These are phyloP conservation scores for Bruchidius siliquastri DNA, from an alignment of 2,888 invertebrate genomes.

Conservation along the genomic window DNA sequence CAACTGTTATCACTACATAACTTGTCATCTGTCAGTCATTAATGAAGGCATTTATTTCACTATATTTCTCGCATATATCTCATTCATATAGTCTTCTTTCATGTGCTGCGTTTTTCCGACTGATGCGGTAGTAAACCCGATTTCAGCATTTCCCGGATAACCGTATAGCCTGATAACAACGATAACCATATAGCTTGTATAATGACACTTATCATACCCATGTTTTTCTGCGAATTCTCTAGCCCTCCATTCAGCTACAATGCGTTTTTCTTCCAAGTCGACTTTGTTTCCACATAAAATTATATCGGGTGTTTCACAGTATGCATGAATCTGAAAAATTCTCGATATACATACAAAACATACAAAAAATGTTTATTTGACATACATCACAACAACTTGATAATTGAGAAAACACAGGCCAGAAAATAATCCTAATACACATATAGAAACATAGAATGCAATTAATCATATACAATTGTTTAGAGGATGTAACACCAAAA, in stretches of 20 bases:
- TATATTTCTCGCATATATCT: too few relatives aligned
- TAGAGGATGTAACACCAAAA: not conserved
- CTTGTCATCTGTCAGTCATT: too few relatives aligned
- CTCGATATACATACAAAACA: not conserved
- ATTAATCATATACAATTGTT: not conserved
- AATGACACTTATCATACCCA: conserved; percentile 41
- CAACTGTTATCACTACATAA: too few relatives aligned
- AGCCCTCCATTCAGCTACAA: conserved; percentile 73
- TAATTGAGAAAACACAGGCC: not conserved
- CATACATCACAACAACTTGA: not conserved
- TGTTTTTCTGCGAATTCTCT: conserved; percentile 83
- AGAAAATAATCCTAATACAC: not conserved
- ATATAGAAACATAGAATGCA: not conserved
- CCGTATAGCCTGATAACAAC: too few relatives aligned
- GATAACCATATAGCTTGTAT: not conserved
- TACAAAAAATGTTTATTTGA: not conserved
- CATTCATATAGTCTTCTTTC: too few relatives aligned
- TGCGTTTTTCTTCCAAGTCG: conserved; percentile 80
- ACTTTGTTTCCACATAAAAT: conserved; percentile 94
- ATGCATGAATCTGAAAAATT: conserved; percentile 70
- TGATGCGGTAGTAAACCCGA: too few relatives aligned
- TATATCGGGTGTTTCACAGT: conserved; percentile 87
- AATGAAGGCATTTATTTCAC: too few relatives aligned
- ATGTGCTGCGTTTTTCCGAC: too few relatives aligned
- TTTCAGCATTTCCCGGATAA: too few relatives aligned